Base-by-base conservation (phyloP, 2,888 invertebrate genomes). In the Sinopyrophorus schimmeli region DNA sequence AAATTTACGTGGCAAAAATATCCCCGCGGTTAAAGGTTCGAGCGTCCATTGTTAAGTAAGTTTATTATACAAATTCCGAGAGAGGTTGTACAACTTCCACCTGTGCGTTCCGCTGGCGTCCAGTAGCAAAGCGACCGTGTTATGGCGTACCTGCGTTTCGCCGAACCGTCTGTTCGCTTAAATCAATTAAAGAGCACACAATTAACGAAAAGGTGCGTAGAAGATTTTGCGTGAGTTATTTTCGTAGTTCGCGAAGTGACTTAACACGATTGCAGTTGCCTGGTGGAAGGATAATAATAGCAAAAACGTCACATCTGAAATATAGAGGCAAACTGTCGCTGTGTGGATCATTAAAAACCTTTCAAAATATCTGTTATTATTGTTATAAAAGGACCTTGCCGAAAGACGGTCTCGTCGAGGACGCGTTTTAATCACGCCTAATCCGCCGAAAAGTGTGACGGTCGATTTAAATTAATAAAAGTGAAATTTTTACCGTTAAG, bases 271-370 rank as follows among this genome's bases (percentile, higher is more conserved):
- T 46, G 31, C 31, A 44, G 37, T 50, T 15, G 38, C 32, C 40
- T 34, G 39, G 50, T 44, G 40, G 30, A 46, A 31, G 50, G 44
- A 50, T 50, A 50, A 50, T 50, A 50, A 50, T 50, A 50, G 50
- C 35, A 34, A 40, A 40, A 49, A 49, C 49, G 49, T 49, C 49
- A 49, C 41, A 47, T 47, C 38, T 37, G 37, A 47, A 34, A 41
- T 37, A 20, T 11, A 24, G 23, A 20, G 27, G 41, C 47, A 30
- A 41, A 40, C 26, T 35, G 39, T n/a, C n/a, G n/a, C n/a, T n/a
- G n/a, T n/a, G n/a, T n/a, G n/a, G n/a, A n/a, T n/a, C n/a, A n/a
- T n/a, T n/a, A n/a, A n/a, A n/a, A n/a, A n/a, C n/a, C n/a, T n/a
- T n/a, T n/a, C n/a, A n/a, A n/a, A n/a, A n/a, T n/a, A n/a, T n/a